These are phyloP conservation scores for Nettapus auritus DNA, from an alignment of 2,113 vertebrate species.

Conservation along the genomic window DNA sequence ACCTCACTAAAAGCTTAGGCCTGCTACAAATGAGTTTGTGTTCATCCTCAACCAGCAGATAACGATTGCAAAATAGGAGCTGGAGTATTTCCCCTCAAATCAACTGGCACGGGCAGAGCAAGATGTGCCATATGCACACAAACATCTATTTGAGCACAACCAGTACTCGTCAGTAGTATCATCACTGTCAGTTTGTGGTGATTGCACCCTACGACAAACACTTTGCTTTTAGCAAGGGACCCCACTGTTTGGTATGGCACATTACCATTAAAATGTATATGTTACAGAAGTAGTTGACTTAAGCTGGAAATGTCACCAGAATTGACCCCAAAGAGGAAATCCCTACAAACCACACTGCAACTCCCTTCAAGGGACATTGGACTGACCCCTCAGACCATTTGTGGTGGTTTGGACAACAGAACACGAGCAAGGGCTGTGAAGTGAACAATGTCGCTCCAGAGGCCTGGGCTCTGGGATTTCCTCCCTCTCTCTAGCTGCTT, in stretches of 20 bases:
- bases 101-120: not conserved
- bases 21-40: not conserved
- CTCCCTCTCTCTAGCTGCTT: not conserved
- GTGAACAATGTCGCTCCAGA: rapidly evolving
- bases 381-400: not conserved
- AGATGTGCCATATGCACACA: too few species aligned
- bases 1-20: not conserved
- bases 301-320: not conserved
- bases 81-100: not conserved
- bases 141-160: not conserved
- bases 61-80: not conserved
- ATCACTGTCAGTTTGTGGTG: rapidly evolving
- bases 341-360: not conserved
- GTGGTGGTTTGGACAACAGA: not conserved
- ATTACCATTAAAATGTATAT: not conserved
- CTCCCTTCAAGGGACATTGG: rapidly evolving
- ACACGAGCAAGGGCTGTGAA: not conserved
- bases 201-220: not conserved
- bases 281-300: not conserved
- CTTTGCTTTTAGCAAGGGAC: not conserved
- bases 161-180: not conserved
- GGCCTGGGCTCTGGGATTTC: not conserved
- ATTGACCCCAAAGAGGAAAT: not conserved
- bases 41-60: not conserved
- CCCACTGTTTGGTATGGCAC: not conserved